Percentiles rank a stretch among this genome's conserved stretches.
These are phyloP conservation scores for Icerya purchasi DNA, from an alignment of 2,888 invertebrate genomes.

Conservation along the genomic window DNA sequence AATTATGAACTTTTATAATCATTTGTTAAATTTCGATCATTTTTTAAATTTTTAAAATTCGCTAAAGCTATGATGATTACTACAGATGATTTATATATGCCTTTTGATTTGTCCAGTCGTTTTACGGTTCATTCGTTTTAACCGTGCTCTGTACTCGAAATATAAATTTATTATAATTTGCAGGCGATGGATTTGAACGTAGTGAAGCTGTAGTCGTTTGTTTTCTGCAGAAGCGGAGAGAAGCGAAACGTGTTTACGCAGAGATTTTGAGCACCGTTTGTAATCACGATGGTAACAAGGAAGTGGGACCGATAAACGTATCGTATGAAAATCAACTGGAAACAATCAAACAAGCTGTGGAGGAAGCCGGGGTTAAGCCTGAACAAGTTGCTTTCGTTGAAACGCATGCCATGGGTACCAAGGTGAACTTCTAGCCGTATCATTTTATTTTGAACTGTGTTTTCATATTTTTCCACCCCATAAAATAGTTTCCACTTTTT, in stretches of 20 bases:
- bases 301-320: constrained; percentile 71
- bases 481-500: too few species aligned
- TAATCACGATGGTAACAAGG: constrained; percentile 83
- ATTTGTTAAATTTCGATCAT: too few species aligned
- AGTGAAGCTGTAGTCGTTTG: constrained; percentile 70
- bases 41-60: too few species aligned
- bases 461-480: too few species aligned
- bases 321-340: constrained; percentile 56
- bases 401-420: constrained; percentile 96
- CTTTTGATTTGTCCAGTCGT: too few species aligned
- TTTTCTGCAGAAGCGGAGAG: constrained; percentile 53
- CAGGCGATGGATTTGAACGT: constrained; percentile 72
- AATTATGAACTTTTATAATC: too few species aligned
- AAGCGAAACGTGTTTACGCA: constrained; percentile 63
- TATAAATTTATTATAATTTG: too few species aligned
- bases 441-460: too few species aligned
- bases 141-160: too few species aligned
- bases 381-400: constrained; percentile 73
- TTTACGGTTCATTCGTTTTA: too few species aligned
- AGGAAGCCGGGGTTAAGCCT: constrained; percentile 60
- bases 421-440: constrained; percentile 34
- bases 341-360: constrained; percentile 66
- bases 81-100: too few species aligned
- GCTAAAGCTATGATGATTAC: too few species aligned
- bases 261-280: constrained; percentile 67